phyloP scores from a whole-genome alignment of 92 coral and sea anemone genomes.

The Palythoa grandiflora region DNA sequence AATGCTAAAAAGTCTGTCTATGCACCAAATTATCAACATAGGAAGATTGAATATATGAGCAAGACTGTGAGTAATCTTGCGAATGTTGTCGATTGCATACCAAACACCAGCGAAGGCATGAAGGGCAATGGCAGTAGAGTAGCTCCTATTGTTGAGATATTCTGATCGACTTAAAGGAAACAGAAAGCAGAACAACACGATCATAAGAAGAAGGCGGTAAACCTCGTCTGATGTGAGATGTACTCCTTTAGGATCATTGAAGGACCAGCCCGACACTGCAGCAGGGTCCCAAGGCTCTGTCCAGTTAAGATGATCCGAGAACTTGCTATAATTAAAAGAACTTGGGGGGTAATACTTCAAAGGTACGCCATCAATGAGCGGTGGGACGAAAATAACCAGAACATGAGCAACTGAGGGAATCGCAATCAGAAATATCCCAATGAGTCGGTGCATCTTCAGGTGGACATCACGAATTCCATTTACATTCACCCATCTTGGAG shows the following conservation, averaged over 20 bases:
- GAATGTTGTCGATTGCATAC: conserved; percentile 66
- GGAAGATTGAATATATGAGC: conserved; percentile 60
- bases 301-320: conserved; percentile 60
- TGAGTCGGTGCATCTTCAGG: conserved; percentile 55
- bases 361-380: conserved; percentile 59
- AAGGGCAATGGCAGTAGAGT: conserved; percentile 59
- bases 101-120: conserved; percentile 64
- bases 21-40: conserved; percentile 60
- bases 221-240: conserved; percentile 65
- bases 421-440: conserved; percentile 64
- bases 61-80: conserved; percentile 65
- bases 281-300: conserved; percentile 66
- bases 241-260: conserved; percentile 63
- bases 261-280: conserved; percentile 58
- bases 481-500: conserved; percentile 57
- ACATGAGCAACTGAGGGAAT: conserved; percentile 68
- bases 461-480: conserved; percentile 69
- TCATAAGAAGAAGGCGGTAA: conserved; percentile 60
- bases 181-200: conserved; percentile 61
- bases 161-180: conserved; percentile 68
- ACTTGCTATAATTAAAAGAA: conserved; percentile 59
- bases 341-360: conserved; percentile 65
- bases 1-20: conserved; percentile 59
- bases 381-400: conserved; percentile 63
- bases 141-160: conserved; percentile 59